Base-by-base conservation (phyloP, 2,113 vertebrate genomes). In the Plecotus auritus region DNA sequence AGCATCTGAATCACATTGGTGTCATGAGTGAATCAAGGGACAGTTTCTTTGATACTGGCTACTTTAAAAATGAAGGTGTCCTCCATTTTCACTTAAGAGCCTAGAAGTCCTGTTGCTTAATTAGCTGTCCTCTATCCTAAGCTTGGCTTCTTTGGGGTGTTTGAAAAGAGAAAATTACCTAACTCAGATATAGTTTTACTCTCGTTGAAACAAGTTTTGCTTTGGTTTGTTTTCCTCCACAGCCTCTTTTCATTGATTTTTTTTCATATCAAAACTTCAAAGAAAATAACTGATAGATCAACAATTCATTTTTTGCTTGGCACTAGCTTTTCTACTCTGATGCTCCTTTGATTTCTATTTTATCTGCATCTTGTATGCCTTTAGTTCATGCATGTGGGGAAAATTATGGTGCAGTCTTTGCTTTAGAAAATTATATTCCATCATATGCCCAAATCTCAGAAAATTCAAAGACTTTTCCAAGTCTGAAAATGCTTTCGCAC, bases 181-280 rank as follows among this genome's bases (percentile, higher is more conserved):
- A 54, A 45, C 5, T 85, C 76, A 90, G 9, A 86, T 76, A 91
- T 81, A 87, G 32, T 61, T 96, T 95, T 91, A 49, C 64, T 91
- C 47, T 45, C 32, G 37, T 18, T 54, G 64, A 88, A 78, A 47
- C 11, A 88, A 95, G 56, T 47, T 67, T 82, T 67, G 9, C 20
- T 82, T 64, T 72, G 51, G 82, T 54, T 70, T 30, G 8, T 42
- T 18, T 14, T 47, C 22, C 32, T 82, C 49, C 28, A 32, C 28
- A 32, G 69, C 23, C 32, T 93, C n/a, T 51, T 92, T 95, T 92
- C 28, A 35, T 85, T 90, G 67, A 32, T 66, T 66, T 32, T 77
- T 84, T 90, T 97, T 49, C 67, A 94, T n/a, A 95, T 95, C 67
- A 82, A 88, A 90, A 88, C 80, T 92, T 97, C 94, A 97, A 93